A percentile compares a stretch with the other conserved stretches of the same genome.
These are phyloP conservation scores for Portunus trituberculatus DNA, from an alignment of 1,140 invertebrate genomes.

Conservation along the genomic window DNA sequence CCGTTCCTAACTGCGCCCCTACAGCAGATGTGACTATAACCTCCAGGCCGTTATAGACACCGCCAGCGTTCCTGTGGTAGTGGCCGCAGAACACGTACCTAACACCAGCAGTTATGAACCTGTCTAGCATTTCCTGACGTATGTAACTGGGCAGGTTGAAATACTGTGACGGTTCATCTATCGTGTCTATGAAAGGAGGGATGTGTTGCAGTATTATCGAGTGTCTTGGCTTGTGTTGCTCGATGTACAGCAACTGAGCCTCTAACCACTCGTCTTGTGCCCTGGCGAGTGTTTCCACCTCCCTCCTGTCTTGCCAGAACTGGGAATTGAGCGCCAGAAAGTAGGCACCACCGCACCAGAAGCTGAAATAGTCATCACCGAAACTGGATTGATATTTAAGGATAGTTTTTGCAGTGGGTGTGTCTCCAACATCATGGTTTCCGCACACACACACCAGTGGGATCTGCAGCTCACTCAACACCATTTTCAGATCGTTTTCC, in stretches of 20 bases:
- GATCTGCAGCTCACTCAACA: conserved; percentile 82
- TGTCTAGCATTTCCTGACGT: conserved; percentile 81
- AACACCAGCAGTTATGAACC: conserved; percentile 80
- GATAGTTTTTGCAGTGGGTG: conserved; percentile 81
- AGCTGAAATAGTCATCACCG: conserved; percentile 84
- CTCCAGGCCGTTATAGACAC: conserved; percentile 81
- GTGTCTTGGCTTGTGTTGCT: conserved; percentile 78
- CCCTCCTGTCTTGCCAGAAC: conserved; percentile 80
- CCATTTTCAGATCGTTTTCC: conserved; percentile 81
- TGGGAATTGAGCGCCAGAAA: conserved; percentile 84
- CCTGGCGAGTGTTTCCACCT: conserved; percentile 79
- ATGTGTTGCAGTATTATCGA: conserved; percentile 84
- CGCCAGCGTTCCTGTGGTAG: conserved; percentile 83
- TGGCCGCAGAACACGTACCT: conserved; percentile 83
- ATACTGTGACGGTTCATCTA: conserved; percentile 81
- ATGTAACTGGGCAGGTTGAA: conserved; percentile 81
- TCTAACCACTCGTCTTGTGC: conserved; percentile 82
- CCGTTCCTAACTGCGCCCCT: conserved; percentile 81
- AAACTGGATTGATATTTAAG: conserved; percentile 80
- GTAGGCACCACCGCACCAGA: conserved; percentile 82
- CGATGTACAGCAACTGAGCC: conserved; percentile 78
- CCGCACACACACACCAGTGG: conserved; percentile 83
- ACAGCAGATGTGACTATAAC: conserved; percentile 83
- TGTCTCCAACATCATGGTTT: conserved; percentile 84
- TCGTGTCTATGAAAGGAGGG: conserved; percentile 81